Evolutionary conservation across 2,888 invertebrate genomes (phyloP).

Genomic region (Meghimatium bilineatum): DNA sequence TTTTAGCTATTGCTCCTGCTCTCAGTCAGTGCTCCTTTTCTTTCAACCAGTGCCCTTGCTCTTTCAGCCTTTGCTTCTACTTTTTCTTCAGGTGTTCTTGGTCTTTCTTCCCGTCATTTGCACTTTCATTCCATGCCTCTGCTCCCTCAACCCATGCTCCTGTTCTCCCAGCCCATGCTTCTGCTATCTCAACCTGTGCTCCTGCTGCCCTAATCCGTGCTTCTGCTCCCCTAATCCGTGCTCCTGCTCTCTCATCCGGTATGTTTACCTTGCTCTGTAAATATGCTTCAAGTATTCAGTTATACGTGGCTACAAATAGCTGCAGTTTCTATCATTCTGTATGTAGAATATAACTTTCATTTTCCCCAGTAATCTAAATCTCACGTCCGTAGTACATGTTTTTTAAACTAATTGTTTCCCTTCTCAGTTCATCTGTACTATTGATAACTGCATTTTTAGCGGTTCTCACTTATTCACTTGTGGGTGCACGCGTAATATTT

Average conservation of each 20-base stretch:
- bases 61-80: too few relatives aligned
- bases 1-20: too few relatives aligned
- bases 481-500: too few relatives aligned
- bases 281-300: background rate
- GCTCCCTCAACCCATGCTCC: constrained; percentile 4
- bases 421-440: too few relatives aligned
- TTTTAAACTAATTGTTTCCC: too few relatives aligned
- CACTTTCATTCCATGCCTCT: constrained; percentile 6
- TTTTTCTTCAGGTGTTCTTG: background rate
- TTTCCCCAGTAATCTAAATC: too few relatives aligned
- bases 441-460: too few relatives aligned
- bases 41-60: too few relatives aligned
- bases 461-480: too few relatives aligned
- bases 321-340: background rate
- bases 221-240: constrained; percentile 8
- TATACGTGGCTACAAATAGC: background rate
- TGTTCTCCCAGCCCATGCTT: background rate
- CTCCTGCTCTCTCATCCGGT: constrained; percentile 24
- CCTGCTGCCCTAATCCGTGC: constrained; percentile 3
- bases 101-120: background rate
- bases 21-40: too few relatives aligned
- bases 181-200: constrained; percentile 13
- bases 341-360: too few relatives aligned
- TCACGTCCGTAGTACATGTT: too few relatives aligned
- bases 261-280: constrained; percentile 22